These are phyloP conservation scores for Chelonoidis abingdonii DNA, from an alignment of 2,113 vertebrate genomes.

Conservation along the genomic window DNA sequence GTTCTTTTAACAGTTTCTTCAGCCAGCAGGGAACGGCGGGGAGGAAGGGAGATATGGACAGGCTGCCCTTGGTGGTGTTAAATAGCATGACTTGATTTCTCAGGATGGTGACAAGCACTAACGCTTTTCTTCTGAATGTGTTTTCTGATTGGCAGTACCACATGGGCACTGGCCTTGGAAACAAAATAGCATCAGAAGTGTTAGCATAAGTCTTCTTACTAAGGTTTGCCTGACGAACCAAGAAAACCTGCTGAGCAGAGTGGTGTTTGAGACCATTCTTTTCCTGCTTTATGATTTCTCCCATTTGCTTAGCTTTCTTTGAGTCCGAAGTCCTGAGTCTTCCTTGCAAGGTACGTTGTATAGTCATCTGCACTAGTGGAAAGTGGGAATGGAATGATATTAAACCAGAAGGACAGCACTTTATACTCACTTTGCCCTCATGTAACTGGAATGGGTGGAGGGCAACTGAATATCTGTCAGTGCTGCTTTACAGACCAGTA, in stretches of 20 bases:
- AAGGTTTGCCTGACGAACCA: not conserved
- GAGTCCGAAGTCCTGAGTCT: not conserved
- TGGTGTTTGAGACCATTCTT: not conserved
- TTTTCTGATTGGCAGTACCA: not conserved
- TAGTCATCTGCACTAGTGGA: not conserved
- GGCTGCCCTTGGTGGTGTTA: not conserved
- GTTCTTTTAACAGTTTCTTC: not conserved
- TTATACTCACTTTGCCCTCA: not conserved
- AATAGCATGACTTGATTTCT: not conserved
- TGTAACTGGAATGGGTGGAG: not conserved
- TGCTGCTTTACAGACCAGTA: not conserved
- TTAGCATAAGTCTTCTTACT: not conserved
- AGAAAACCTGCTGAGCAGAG: not conserved
- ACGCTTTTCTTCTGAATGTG: not conserved
- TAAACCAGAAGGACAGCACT: not conserved
- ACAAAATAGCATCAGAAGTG: not conserved
- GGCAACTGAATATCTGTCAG: not conserved
- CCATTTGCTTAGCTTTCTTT: not conserved
- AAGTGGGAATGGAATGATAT: not conserved
- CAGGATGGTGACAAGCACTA: not conserved
- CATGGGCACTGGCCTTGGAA: not conserved
- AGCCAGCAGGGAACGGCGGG: not conserved
- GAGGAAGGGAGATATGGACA: not conserved
- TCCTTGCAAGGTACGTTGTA: not conserved
- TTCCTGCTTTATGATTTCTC: not conserved